Evolutionary conservation across 2,888 invertebrate species (phyloP).

Genomic region (Sminthurinus aureus): DNA sequence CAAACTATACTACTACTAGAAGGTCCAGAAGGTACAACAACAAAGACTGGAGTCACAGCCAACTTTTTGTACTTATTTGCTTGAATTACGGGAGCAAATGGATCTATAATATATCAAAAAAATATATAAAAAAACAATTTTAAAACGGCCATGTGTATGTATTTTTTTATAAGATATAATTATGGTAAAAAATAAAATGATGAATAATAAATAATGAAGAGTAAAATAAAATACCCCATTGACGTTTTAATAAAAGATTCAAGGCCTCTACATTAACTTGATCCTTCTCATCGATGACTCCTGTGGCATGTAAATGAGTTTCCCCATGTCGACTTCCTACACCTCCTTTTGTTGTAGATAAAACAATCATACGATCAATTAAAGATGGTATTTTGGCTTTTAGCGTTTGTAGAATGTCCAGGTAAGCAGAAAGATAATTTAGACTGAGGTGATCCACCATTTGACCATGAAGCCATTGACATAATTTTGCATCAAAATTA

Average conservation of each 20-base stretch:
- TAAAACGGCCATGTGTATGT: neutral
- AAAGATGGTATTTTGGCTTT: conserved; percentile 75
- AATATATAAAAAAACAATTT: neutral
- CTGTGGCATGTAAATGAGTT: neutral
- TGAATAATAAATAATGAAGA: conserved; percentile 55
- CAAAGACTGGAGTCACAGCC: conserved; percentile 73
- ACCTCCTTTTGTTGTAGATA: conserved; percentile 52
- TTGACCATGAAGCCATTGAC: conserved; percentile 79
- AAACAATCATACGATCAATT: conserved; percentile 76
- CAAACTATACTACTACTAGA: conserved; percentile 30
- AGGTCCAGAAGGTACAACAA: conserved; percentile 71
- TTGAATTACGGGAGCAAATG: conserved; percentile 67
- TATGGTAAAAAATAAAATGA: neutral
- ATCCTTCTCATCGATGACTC: conserved; percentile 20
- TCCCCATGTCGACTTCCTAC: neutral
- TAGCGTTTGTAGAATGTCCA: conserved; percentile 77
- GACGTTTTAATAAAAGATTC: conserved; percentile 71
- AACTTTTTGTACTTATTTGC: conserved; percentile 74
- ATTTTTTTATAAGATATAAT: neutral
- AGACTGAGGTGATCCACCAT: conserved; percentile 74
- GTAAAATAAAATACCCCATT: conserved; percentile 71
- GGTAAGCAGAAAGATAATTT: conserved; percentile 74
- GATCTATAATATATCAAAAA: neutral
- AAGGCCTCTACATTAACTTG: conserved; percentile 70
- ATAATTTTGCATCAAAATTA: conserved; percentile 76